Evolutionary conservation across 2,888 invertebrate genomes (phyloP), one percentile per base, ranked within the genome.

Genomic region (Sussaba pulchella): DNA sequence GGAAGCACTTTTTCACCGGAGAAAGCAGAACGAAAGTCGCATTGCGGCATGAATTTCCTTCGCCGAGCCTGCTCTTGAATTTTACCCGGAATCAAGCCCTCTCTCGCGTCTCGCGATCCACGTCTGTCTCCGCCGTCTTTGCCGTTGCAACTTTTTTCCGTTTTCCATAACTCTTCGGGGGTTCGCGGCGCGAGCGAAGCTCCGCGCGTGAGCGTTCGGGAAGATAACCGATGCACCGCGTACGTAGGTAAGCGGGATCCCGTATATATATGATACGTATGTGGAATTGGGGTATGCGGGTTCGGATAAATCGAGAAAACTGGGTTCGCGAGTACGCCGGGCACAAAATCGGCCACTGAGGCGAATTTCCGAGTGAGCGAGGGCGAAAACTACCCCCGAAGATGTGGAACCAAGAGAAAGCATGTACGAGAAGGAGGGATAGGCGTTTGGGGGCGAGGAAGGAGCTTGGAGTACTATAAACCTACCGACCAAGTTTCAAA

Each of bases 341-440:
- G 82, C 73, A 79, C 81, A 85, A 87, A 87, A 87, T 84, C 82
- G 85, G 74, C 85, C 82, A 83, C 81, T 85, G 83, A 76, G 70
- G 19, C 45, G 67, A 71, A 81, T 74, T 83, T 82, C 73, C 36
- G 50, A 67, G 43, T 66, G 61, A 78, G 52, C 41, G 61, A 26
- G 31, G 61, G 21, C 50, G n/a, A n/a, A n/a, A 45, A 26, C 59
- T 12, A 6, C 5, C 31, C 24, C 5, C 14, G 52, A 21, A 43
- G 39, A 43, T 47, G 17, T 10, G 39, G 26, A 24, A 10, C 5
- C 9, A 41, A 80, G 52, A 24, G 64, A 26, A 66, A 39, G n/a
- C n/a, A n/a, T n/a, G n/a, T n/a, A n/a, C n/a, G n/a, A n/a, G n/a
- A n/a, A n/a, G n/a, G n/a, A n/a, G n/a, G n/a, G n/a, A n/a, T n/a